Evolutionary conservation across 2,888 invertebrate species (phyloP), one percentile per base, ranked within the genome.

Genomic region (Xestia sexstrigata): DNA sequence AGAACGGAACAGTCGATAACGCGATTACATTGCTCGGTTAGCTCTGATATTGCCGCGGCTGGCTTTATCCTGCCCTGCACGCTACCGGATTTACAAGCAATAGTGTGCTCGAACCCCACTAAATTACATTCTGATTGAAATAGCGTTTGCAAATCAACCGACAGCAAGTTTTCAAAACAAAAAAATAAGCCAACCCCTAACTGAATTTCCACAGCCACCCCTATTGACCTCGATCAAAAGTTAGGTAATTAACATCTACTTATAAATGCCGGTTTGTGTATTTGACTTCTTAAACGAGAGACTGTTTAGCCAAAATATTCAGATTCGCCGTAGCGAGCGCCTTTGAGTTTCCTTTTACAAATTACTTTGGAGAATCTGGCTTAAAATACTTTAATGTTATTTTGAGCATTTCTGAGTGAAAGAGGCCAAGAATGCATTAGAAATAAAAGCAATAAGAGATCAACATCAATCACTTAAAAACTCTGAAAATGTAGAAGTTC

Each of bases 401-500:
- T 82, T 76, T 76, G 55, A 35, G 70, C n/a, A 71, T 78, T 82
- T 73, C 72, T 65, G 8, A 58, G 74, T 68, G 60, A 74, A 81
- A 73, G 49, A 55, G 58, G 35, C 62, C 49, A 85, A 80, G 82
- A 79, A 87, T 81, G 70, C 78, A 79, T 73, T 86, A 68, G 63
- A 83, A 78, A 85, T 89, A 85, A 75, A 88, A 83, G 79, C 82
- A 83, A 85, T 81, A 82, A 81, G 83, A 88, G 76, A 87, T 87
- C 85, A 82, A 89, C 83, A 86, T 87, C 82, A 89, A 87, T 89
- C 81, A 89, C 84, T 84, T 81, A 87, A 90, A 90, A 91, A 86
- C 78, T 86, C 86, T 81, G 85, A 86, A 88, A 88, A 89, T 89
- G 88, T 89, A 84, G 84, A 87, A 91, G 89, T 87, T 84, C 74